Conservation (phyloP, 2,888 invertebrate genomes). For the Hypomecis punctinalis region DNA sequence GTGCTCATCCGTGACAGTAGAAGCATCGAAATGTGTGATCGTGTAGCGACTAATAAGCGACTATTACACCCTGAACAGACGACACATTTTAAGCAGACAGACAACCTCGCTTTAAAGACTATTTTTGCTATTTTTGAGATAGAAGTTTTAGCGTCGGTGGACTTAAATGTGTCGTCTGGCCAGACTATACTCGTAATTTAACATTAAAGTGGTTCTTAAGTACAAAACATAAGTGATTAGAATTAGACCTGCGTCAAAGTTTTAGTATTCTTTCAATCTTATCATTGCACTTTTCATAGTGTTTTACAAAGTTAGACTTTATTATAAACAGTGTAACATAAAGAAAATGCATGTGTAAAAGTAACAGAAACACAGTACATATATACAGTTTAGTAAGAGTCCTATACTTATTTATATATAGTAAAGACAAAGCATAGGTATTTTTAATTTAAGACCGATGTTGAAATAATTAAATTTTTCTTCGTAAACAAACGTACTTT, state of each 20-base stretch:
- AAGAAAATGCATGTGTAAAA: no score
- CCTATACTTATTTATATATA: no score
- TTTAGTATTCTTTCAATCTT: not conserved
- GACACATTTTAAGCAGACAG: not conserved
- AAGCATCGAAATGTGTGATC: conserved; percentile 77
- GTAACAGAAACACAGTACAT: no score
- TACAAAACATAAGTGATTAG: not conserved
- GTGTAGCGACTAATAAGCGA: conserved; percentile 72
- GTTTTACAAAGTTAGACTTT: no score
- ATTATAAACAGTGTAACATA: no score
- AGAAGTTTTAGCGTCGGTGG: not conserved
- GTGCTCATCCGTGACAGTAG: conserved; percentile 50
- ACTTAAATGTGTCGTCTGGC: not conserved
- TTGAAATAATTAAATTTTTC: not conserved
- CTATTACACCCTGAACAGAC: conserved; percentile 40
- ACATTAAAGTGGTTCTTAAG: not conserved
- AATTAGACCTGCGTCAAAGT: not conserved
- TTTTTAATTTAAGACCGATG: no score
- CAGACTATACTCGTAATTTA: not conserved
- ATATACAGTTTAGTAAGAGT: no score
- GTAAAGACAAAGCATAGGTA: no score
- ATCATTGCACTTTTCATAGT: no score
- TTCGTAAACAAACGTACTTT: not conserved
- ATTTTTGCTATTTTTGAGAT: not conserved
- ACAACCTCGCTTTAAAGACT: not conserved